Evolutionary conservation across 30 jellyfish, hydroid and myxozoan species (phyloP).

Genomic region (Sanderia malayensis): DNA sequence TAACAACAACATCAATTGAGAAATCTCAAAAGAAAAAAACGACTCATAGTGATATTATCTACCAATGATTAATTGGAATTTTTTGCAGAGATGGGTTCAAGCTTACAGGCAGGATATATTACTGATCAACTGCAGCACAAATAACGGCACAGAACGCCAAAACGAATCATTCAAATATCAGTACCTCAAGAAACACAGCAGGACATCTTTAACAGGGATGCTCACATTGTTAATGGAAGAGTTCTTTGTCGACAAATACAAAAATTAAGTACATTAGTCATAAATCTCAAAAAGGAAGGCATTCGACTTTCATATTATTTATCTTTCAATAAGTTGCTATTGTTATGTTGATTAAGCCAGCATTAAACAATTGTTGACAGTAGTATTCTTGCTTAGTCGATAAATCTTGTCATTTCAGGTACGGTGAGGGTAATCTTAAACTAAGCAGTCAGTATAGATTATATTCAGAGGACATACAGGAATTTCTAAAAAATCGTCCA

Average conservation of each 20-base stretch:
- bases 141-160: conserved; percentile 72
- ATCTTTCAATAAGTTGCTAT: too few relatives aligned
- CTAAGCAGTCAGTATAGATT: not conserved
- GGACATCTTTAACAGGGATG: conserved; percentile 24
- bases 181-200: conserved; percentile 34
- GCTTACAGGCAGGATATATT: conserved; percentile 52
- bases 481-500: not conserved
- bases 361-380: too few relatives aligned
- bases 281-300: too few relatives aligned
- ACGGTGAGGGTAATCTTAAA: not conserved
- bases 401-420: not conserved
- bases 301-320: too few relatives aligned
- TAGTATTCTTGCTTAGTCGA: too few relatives aligned
- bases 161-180: conserved; percentile 55
- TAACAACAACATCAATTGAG: too few relatives aligned
- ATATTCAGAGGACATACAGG: not conserved
- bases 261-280: not conserved
- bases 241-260: not conserved
- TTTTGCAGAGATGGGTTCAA: conserved; percentile 69
- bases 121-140: conserved; percentile 35
- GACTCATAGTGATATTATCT: not conserved
- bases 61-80: too few relatives aligned
- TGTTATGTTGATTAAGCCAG: too few relatives aligned
- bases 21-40: not conserved
- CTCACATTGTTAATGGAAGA: conserved; percentile 1